These are phyloP conservation scores for Heliconius cydno DNA, from an alignment of 2,888 invertebrate species.

Conservation along the genomic window DNA sequence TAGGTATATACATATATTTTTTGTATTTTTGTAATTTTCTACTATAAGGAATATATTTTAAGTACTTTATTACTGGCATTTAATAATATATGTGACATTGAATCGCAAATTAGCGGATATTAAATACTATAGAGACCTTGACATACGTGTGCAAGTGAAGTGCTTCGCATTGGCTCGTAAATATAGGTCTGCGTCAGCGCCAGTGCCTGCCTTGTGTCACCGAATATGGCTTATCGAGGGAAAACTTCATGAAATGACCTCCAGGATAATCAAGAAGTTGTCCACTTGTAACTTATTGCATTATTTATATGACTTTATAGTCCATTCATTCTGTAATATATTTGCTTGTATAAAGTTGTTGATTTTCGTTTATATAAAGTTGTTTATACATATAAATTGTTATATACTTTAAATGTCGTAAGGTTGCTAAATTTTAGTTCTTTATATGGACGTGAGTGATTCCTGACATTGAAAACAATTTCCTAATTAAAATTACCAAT, in stretches of 20 bases:
- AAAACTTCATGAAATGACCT: slow-evolving; percentile 36
- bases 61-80: not conserved
- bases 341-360: not conserved
- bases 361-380: not conserved
- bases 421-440: not conserved
- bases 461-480: not conserved
- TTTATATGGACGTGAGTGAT: not conserved
- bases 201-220: slow-evolving; percentile 44
- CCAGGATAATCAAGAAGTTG: slow-evolving; percentile 35
- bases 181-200: slow-evolving; percentile 42
- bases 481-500: not conserved
- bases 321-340: not conserved
- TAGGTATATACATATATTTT: no score
- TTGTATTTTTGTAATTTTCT: not conserved
- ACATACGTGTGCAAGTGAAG: slow-evolving; percentile 40
- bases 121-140: slow-evolving; percentile 41
- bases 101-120: slow-evolving; percentile 28
- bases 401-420: not conserved
- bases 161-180: slow-evolving; percentile 38
- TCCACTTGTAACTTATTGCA: slow-evolving; percentile 19
- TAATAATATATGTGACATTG: not conserved
- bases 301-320: slow-evolving; percentile 19
- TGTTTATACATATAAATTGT: not conserved
- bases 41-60: not conserved
- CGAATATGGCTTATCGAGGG: slow-evolving; percentile 54